Evolutionary conservation across 2,888 invertebrate species (phyloP).

Genomic region (Psylliodes chrysocephalus): DNA sequence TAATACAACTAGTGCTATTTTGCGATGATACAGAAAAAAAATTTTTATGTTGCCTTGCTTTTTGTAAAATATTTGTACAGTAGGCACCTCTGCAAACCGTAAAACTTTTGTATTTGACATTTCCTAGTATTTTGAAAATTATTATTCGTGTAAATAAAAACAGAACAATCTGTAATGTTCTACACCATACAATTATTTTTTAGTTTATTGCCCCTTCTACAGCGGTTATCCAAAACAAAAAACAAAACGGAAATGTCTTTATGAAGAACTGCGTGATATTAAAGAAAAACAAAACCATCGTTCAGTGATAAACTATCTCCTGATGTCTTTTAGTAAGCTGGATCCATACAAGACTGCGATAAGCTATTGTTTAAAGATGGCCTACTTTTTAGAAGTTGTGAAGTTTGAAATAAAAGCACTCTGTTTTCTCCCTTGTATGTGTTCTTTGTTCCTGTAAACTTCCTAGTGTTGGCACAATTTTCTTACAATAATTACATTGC

Average conservation of each 20-base stretch:
- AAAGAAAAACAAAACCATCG: conserved; percentile 23
- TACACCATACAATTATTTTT: too few relatives aligned
- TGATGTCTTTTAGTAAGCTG: conserved; percentile 21
- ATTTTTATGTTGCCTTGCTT: too few relatives aligned
- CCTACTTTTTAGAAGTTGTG: conserved; percentile 33
- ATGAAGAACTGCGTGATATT: neutral
- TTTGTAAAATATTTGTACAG: too few relatives aligned
- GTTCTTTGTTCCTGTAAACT: conserved; percentile 47
- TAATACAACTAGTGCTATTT: too few relatives aligned
- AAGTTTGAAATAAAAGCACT: conserved; percentile 41
- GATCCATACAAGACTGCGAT: conserved; percentile 34
- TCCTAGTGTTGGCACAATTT: conserved; percentile 46
- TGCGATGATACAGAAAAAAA: too few relatives aligned
- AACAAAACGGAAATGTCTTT: neutral
- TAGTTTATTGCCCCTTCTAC: too few relatives aligned
- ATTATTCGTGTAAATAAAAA: too few relatives aligned
- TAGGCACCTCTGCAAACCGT: too few relatives aligned
- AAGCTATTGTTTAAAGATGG: conserved; percentile 43
- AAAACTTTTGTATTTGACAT: too few relatives aligned
- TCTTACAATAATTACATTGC: conserved; percentile 42
- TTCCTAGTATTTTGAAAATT: too few relatives aligned
- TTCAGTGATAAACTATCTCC: conserved; percentile 17
- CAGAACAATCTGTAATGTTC: too few relatives aligned
- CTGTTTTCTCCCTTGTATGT: conserved; percentile 44
- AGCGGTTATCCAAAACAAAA: too few relatives aligned